Evolutionary conservation across 2,888 invertebrate genomes (phyloP), one percentile per base, ranked within the genome.

Genomic region (Polymixis flavicincta): DNA sequence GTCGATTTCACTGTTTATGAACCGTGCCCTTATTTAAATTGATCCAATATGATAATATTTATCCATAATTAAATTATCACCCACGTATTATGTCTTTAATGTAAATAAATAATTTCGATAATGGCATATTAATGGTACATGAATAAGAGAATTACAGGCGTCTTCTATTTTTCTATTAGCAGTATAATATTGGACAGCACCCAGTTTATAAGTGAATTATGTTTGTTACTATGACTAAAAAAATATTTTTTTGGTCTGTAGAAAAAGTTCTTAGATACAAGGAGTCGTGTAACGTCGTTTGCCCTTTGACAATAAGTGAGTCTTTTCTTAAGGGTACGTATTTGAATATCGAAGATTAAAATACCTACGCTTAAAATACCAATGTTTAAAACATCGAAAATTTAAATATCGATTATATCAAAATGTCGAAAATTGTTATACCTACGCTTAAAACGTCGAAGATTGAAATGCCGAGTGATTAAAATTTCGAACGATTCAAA

Each of bases 81-180:
- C 42, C n/a, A 57, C 22, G 25, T 45, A 75, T 64, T 22, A 64
- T 59, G 32, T 2, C n/a, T 5, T 9, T 65, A 54, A 59, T 54
- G 48, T 65, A 69, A 78, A 45, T 60, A 59, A 25, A 81, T 76
- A 78, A 82, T 78, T 67, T 78, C 63, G 17, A 59, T 82, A 77
- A 59, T 78, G 37, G 68, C 28, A 54, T 66, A 37, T 14, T 61
- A 52, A 57, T 63, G n/a, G 2, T 22, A n/a, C n/a, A 60, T 11
- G 25, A 52, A 25, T 45, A 55, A 22, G 50, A 67, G 19, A 7
- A 77, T 63, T n/a, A n/a, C n/a, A n/a, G n/a, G n/a, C n/a, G n/a
- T n/a, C n/a, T n/a, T n/a, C 60, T 8, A 19, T 57, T 55, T 81
- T 76, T 52, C 45, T 59, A 28, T 80, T 74, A 37, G 22, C 28